These are phyloP conservation scores for Lepidurus apus DNA, from an alignment of 1,140 invertebrate genomes.

Conservation along the genomic window DNA sequence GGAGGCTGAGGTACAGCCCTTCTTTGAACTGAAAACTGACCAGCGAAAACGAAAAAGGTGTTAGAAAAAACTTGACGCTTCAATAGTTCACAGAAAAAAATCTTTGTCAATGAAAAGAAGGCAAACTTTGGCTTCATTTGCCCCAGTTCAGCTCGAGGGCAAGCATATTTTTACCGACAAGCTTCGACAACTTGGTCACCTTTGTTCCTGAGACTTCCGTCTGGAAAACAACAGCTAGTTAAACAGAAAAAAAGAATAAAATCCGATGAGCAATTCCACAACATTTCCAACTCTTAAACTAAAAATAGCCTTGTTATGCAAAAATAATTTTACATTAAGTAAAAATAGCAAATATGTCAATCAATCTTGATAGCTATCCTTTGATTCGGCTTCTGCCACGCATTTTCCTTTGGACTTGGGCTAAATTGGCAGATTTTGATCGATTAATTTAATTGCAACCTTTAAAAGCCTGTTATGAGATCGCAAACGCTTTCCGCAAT, in stretches of 20 bases:
- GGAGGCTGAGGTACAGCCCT: neutral
- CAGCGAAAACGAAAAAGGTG: neutral
- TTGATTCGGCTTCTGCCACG: too few relatives aligned
- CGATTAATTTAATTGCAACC: too few relatives aligned
- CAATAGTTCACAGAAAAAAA: neutral
- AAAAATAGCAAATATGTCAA: too few relatives aligned
- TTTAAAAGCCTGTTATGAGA: too few relatives aligned
- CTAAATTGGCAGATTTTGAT: too few relatives aligned
- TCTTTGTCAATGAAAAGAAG: neutral
- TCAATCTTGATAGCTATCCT: too few relatives aligned
- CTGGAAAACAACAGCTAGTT: neutral
- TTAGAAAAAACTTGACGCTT: neutral
- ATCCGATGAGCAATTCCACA: too few relatives aligned
- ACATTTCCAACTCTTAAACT: too few relatives aligned
- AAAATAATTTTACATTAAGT: too few relatives aligned
- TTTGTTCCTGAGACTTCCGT: neutral
- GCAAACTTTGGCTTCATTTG: neutral
- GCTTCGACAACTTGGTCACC: neutral
- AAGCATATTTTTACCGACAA: neutral
- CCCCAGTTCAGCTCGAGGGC: neutral
- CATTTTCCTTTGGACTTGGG: too few relatives aligned
- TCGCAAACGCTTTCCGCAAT: too few relatives aligned
- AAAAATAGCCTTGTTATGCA: too few relatives aligned
- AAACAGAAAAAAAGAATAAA: neutral
- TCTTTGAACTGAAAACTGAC: neutral